These are phyloP conservation scores for Hirtodrosophila histrioides DNA, from an alignment of 2,888 invertebrate species.

Conservation along the genomic window DNA sequence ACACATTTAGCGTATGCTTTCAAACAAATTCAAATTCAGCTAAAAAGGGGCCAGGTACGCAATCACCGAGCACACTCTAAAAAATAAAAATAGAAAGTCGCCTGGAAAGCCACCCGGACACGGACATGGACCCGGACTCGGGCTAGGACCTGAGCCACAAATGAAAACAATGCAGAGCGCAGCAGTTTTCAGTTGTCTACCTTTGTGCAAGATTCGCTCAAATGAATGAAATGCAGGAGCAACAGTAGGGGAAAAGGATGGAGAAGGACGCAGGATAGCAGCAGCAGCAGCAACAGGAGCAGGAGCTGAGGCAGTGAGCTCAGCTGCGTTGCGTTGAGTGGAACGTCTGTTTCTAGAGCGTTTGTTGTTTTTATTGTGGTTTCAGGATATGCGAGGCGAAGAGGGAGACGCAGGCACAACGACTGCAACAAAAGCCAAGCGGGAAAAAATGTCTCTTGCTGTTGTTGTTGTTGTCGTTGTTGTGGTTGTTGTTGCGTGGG, in stretches of 20 bases:
- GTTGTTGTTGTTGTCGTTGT: slow-evolving; percentile 33
- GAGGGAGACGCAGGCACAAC: slow-evolving; percentile 16
- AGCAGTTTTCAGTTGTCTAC: slow-evolving; percentile 76
- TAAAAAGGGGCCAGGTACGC: slow-evolving; percentile 43
- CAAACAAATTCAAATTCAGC: slow-evolving; percentile 65
- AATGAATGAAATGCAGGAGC: slow-evolving; percentile 56
- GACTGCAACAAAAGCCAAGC: slow-evolving; percentile 64
- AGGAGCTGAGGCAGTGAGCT: slow-evolving; percentile 39
- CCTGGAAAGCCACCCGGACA: slow-evolving; percentile 22
- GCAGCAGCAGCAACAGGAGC: background rate
- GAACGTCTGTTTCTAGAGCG: slow-evolving; percentile 76
- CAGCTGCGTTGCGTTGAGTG: slow-evolving; percentile 75
- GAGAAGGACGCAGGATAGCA: background rate
- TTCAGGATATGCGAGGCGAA: slow-evolving; percentile 15
- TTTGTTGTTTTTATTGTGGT: slow-evolving; percentile 58
- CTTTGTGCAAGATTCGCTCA: slow-evolving; percentile 64
- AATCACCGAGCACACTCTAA: slow-evolving; percentile 37
- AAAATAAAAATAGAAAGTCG: slow-evolving; percentile 38
- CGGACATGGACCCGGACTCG: too few species aligned
- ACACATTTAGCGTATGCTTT: slow-evolving; percentile 75
- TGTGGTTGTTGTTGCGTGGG: slow-evolving; percentile 68
- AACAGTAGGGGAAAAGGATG: slow-evolving; percentile 5
- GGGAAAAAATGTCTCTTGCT: slow-evolving; percentile 70
- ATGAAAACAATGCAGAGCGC: slow-evolving; percentile 74
- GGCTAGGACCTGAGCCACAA: slow-evolving; percentile 44